These are phyloP conservation scores for Caerostris extrusa DNA, from an alignment of 1,140 invertebrate species.

Conservation along the genomic window DNA sequence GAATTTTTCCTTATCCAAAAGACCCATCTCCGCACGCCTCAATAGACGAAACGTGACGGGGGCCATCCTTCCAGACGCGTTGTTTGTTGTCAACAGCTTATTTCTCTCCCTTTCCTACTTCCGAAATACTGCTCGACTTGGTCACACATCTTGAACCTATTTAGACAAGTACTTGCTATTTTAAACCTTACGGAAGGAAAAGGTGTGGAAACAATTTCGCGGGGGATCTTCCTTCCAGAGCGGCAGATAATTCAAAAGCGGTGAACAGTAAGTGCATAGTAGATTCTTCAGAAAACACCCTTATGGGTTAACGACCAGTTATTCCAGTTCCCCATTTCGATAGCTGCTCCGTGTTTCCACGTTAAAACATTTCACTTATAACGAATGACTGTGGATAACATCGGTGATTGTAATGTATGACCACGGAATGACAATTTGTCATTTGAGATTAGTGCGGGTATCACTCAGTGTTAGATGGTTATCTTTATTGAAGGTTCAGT, in stretches of 20 bases:
- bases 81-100: conserved; percentile 59
- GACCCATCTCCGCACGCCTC: too few relatives aligned
- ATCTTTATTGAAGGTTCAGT: background rate
- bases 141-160: conserved; percentile 37
- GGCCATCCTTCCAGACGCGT: background rate
- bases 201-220: conserved; percentile 36
- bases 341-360: too few relatives aligned
- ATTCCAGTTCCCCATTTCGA: background rate
- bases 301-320: background rate
- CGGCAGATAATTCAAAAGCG: too few relatives aligned
- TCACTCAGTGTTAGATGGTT: background rate
- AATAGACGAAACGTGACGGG: background rate
- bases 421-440: too few relatives aligned
- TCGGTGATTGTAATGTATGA: too few relatives aligned
- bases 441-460: background rate
- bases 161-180: conserved; percentile 3
- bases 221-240: background rate
- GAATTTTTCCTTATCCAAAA: too few relatives aligned
- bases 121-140: background rate
- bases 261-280: too few relatives aligned
- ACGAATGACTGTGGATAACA: too few relatives aligned
- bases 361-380: too few relatives aligned
- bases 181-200: background rate
- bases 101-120: background rate
- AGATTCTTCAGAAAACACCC: too few relatives aligned